Evolutionary conservation across 2,888 invertebrate species (phyloP).

Genomic region (Ectemnius continuus): DNA sequence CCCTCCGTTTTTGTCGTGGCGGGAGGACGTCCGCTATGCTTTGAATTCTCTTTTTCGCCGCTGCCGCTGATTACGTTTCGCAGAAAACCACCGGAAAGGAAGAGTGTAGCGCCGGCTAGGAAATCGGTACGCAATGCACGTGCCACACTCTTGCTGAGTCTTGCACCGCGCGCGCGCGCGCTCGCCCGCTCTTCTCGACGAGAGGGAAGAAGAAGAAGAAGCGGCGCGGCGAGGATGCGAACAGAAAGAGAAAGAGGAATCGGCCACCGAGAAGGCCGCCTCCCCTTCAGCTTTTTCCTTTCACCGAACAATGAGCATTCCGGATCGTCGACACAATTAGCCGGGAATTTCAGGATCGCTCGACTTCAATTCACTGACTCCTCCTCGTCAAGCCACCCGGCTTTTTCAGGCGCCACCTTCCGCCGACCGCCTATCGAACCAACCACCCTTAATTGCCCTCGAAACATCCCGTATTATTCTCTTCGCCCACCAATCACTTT

Average conservation of each 20-base stretch:
- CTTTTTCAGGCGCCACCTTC: too few species aligned
- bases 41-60: constrained; percentile 10
- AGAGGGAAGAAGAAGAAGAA: too few species aligned
- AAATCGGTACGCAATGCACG: constrained; percentile 56
- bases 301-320: constrained; percentile 62
- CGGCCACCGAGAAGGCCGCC: constrained; percentile 45
- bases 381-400: background rate
- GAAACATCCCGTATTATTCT: background rate
- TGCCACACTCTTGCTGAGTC: background rate
- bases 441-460: too few species aligned
- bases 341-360: constrained; percentile 56
- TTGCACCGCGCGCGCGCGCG: too few species aligned
- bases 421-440: too few species aligned
- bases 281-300: constrained; percentile 47
- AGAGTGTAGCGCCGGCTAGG: constrained; percentile 31
- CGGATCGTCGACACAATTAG: constrained; percentile 60
- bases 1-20: background rate
- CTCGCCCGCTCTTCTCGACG: too few species aligned
- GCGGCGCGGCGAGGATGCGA: too few species aligned
- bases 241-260: constrained; percentile 34
- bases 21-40: constrained; percentile 7
- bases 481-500: background rate
- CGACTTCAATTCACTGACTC: constrained; percentile 34
- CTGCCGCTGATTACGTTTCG: constrained; percentile 15
- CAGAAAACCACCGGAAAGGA: constrained; percentile 33